A percentile compares a stretch with the other conserved stretches of the same genome.
Conservation (phyloP, 2,888 invertebrate genomes). For the Oscheius sp. region DNA sequence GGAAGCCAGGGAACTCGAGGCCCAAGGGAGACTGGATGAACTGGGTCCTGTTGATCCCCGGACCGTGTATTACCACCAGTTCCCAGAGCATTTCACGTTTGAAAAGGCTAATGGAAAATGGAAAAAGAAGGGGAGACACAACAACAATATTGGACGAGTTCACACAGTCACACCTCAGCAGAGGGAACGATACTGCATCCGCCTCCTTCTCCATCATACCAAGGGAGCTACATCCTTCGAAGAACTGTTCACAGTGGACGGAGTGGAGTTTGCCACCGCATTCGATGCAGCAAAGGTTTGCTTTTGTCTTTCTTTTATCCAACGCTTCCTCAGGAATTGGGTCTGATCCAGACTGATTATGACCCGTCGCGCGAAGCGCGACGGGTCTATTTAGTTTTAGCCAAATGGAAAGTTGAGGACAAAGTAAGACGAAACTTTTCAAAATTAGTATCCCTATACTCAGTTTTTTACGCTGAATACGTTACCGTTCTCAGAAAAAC, state of each 20-base stretch:
- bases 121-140: neutral
- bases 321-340: neutral
- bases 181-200: neutral
- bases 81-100: conserved; percentile 19
- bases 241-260: neutral
- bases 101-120: neutral
- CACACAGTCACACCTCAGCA: neutral
- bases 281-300: conserved; percentile 8
- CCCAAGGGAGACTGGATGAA: neutral
- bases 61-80: neutral
- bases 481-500: too few species aligned
- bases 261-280: neutral
- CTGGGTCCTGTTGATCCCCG: neutral
- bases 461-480: too few species aligned
- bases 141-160: conserved; percentile 12
- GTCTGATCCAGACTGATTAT: conserved; percentile 10
- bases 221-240: conserved; percentile 15
- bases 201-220: neutral
- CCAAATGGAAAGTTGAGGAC: too few species aligned
- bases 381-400: too few species aligned
- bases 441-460: too few species aligned
- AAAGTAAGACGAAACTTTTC: too few species aligned
- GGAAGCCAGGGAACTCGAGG: neutral
- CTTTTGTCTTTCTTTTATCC: too few species aligned
- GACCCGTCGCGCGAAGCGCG: too few species aligned